Conservation (phyloP, 2,797 vertebrate species). For the Falco berigora region DNA sequence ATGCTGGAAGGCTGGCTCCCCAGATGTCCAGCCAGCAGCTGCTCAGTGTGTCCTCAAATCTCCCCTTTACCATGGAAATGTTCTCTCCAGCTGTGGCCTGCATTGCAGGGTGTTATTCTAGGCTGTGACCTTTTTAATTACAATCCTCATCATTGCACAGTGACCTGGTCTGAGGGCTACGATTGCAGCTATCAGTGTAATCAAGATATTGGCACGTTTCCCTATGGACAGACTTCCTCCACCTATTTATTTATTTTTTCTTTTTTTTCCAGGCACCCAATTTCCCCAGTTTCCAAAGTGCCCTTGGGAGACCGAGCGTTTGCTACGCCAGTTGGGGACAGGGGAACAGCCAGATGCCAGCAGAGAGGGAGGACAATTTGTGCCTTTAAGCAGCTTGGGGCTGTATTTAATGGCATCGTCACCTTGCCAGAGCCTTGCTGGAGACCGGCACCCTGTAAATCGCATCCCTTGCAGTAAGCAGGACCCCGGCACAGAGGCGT, state of each 20-base stretch:
- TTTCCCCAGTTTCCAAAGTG: background rate
- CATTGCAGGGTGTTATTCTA: background rate
- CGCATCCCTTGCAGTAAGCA: background rate
- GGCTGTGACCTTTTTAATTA: conserved; percentile 40
- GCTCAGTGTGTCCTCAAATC: background rate
- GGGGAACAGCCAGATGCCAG: background rate
- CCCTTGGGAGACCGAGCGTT: background rate
- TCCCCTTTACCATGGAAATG: background rate
- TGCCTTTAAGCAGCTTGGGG: conserved; percentile 13
- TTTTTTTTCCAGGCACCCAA: background rate
- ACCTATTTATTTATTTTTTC: background rate
- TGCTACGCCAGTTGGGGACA: background rate
- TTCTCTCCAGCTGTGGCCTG: background rate
- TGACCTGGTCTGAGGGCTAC: background rate
- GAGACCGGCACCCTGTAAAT: background rate
- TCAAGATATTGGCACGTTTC: background rate
- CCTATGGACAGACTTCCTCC: background rate
- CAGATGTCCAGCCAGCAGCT: background rate
- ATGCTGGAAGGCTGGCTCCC: background rate
- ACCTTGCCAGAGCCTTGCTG: background rate
- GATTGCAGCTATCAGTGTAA: background rate
- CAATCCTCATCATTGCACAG: background rate
- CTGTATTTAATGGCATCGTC: background rate
- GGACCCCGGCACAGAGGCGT: background rate
- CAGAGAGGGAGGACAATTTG: background rate